Conservation (phyloP, 2,888 invertebrate genomes). For the Pomacea canaliculata region DNA sequence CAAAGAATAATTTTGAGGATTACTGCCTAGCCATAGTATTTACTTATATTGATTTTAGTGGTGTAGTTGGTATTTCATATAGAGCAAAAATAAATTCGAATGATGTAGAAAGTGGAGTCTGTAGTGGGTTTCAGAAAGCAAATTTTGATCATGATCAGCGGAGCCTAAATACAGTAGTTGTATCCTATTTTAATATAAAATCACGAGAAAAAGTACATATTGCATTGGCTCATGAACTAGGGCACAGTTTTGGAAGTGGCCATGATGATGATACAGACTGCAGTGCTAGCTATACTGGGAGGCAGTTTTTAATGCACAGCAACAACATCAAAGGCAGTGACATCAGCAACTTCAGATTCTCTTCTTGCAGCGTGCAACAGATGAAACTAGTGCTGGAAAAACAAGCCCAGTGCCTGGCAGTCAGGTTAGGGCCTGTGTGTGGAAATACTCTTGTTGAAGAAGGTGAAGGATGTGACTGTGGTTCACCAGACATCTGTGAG, state of each 20-base stretch:
- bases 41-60: background rate
- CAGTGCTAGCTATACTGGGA: background rate
- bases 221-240: slow-evolving; percentile 5
- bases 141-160: background rate
- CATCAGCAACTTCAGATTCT: background rate
- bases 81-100: background rate
- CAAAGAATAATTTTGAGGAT: slow-evolving; percentile 7
- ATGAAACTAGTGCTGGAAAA: slow-evolving; percentile 4
- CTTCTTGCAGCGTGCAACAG: background rate
- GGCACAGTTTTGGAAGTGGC: slow-evolving; percentile 2
- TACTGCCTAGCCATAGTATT: slow-evolving; percentile 4
- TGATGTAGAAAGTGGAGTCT: background rate
- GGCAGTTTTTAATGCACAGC: slow-evolving; percentile 8
- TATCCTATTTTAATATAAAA: background rate
- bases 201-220: background rate
- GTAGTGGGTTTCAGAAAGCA: background rate
- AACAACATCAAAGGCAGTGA: background rate
- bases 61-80: background rate
- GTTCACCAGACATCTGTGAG: background rate
- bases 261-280: background rate
- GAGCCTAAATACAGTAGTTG: slow-evolving; percentile 1
- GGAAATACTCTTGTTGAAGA: slow-evolving; percentile 1
- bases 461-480: slow-evolving; percentile 6
- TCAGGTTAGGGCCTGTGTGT: background rate
- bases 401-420: background rate